Percentiles rank a stretch among this genome's conserved stretches.
phyloP scores from a whole-genome alignment of 2,888 invertebrate species.

The Ennomos erosarius region DNA sequence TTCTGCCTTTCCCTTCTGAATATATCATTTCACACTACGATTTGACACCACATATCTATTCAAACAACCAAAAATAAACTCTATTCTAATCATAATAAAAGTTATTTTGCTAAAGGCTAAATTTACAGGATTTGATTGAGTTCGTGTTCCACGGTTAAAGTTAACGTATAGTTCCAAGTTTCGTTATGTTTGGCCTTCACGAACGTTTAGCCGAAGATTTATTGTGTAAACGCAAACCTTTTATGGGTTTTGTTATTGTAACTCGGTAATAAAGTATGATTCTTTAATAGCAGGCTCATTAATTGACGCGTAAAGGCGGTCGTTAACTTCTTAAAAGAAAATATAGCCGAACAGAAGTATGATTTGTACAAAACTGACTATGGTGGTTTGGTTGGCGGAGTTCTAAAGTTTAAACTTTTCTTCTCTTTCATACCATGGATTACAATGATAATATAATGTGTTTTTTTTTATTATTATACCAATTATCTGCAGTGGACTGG shows the following conservation, averaged over 20 bases:
- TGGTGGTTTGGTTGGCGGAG: too few species aligned
- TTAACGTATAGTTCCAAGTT: constrained; percentile 43
- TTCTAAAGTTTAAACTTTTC: too few species aligned
- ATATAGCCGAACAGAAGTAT: neutral
- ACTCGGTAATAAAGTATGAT: constrained; percentile 52
- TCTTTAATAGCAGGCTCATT: constrained; percentile 61
- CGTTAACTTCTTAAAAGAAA: constrained; percentile 2
- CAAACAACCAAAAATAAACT: constrained; percentile 51
- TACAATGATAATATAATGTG: too few species aligned
- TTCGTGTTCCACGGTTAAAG: constrained; percentile 49
- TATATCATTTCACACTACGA: constrained; percentile 80
- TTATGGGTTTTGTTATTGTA: constrained; percentile 49
- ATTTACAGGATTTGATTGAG: constrained; percentile 54
- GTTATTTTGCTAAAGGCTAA: constrained; percentile 12
- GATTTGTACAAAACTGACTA: too few species aligned
- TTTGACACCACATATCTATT: constrained; percentile 68
- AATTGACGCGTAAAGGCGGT: constrained; percentile 45
- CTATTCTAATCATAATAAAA: constrained; percentile 38
- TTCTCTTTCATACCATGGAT: too few species aligned
- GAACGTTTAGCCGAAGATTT: constrained; percentile 63
- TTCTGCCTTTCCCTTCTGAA: constrained; percentile 57
- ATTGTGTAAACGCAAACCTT: constrained; percentile 53
- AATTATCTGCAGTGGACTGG: too few species aligned
- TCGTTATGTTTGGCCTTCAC: constrained; percentile 65
- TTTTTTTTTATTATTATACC: too few species aligned